These are phyloP conservation scores for Umimayanthus kanabou DNA, from an alignment of 92 coral and sea anemone genomes.

Conservation along the genomic window DNA sequence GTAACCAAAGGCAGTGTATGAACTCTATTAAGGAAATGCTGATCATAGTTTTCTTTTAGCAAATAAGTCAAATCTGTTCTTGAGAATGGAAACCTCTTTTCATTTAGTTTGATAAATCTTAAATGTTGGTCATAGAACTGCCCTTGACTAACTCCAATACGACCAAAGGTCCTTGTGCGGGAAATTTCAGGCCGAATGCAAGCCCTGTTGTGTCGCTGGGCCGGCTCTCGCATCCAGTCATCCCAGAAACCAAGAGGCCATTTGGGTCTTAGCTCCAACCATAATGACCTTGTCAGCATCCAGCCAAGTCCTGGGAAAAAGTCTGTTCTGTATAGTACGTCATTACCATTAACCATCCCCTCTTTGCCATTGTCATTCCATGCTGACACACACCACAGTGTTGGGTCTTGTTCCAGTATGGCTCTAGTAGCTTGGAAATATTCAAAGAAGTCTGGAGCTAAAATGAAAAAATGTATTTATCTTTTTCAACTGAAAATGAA, in stretches of 20 bases:
- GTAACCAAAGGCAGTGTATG: constrained; percentile 65
- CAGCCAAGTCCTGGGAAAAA: constrained; percentile 98
- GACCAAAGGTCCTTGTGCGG: constrained; percentile 92
- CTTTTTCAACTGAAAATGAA: neutral
- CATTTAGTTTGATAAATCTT: constrained; percentile 85
- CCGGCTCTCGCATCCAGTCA: constrained; percentile 96
- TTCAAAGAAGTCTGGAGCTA: constrained; percentile 97
- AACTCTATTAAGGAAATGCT: constrained; percentile 56
- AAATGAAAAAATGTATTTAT: neutral
- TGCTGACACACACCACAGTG: constrained; percentile 96
- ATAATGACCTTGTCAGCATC: constrained; percentile 83
- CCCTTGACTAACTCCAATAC: constrained; percentile 93
- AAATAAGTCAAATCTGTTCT: constrained; percentile 85
- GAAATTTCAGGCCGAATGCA: constrained; percentile 98
- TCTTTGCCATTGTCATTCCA: constrained; percentile 99
- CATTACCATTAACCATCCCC: constrained; percentile 84
- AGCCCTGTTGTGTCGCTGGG: constrained; percentile 77
- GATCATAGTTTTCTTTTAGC: constrained; percentile 77
- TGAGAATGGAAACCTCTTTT: constrained; percentile 71
- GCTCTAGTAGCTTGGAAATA: constrained; percentile 86
- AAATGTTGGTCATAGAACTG: constrained; percentile 95
- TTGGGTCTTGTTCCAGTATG: constrained; percentile 80
- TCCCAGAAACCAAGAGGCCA: constrained; percentile 99
- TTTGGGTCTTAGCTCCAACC: constrained; percentile 82
- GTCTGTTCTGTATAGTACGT: constrained; percentile 87